Evolutionary conservation across 1,140 invertebrate species (phyloP), one percentile per base, ranked within the genome.

Genomic region (Oryzaephilus surinamensis): DNA sequence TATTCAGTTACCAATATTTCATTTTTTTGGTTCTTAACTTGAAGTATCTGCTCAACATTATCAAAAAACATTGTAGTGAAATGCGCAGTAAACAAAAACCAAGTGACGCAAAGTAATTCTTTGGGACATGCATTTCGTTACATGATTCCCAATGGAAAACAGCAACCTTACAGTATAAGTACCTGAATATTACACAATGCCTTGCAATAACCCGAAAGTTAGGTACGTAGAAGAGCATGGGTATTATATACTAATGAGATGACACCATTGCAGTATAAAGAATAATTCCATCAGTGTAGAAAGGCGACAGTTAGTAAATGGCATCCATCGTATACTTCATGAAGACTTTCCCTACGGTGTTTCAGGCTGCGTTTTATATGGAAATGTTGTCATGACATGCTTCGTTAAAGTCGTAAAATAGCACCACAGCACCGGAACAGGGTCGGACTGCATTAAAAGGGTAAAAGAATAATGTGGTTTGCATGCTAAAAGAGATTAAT

Each of bases 381-480:
- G 51, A 54, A 58, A 55, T 58, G 55, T 52, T 54, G 50, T 50
- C 52, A 51, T 58, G 55, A 54, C 51, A 58, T 50, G 55, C 46
- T 58, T 56, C 55, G 55, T 58, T 58, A 52, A 52, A 54, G 45
- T 47, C 53, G 50, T 51, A 54, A 55, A 58, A 56, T 58, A 55
- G 45, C 50, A 45, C 42, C 46, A 45, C 48, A 47, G 32, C 39
- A 43, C 42, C 46, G 45, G 41, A 46, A 48, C 51, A 49, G 55
- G 50, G 48, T 39, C 50, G 51, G 51, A 52, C 48, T 52, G 48
- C 45, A 50, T 49, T 51, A 54, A 52, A 50, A 45, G 49, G 41
- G 39, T 42, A 46, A 56, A 56, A 54, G 51, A 56, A 50, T 56
- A 56, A 56, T 54, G 52, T 45, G 54, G 54, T 52, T 52, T 54